phyloP scores from a whole-genome alignment of 2,888 invertebrate species.

The Automeris io region DNA sequence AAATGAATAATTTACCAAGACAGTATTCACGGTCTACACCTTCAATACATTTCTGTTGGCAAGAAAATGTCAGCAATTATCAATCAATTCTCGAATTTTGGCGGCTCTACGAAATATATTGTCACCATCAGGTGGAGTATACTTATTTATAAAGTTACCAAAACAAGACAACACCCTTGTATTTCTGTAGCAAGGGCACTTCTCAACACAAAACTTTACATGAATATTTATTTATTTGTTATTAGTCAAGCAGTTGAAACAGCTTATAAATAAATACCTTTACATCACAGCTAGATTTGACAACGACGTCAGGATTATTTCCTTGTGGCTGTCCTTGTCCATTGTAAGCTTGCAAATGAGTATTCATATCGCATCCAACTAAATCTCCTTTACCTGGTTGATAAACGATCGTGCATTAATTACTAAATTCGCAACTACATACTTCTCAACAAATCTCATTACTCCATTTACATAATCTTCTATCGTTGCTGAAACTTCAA shows the following conservation, averaged over 20 bases:
- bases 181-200: no score
- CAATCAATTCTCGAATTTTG: no score
- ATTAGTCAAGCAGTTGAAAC: no score
- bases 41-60: no score
- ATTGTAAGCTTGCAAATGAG: constrained; percentile 83
- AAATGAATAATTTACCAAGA: no score
- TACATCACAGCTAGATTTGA: constrained; percentile 96
- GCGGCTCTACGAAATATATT: no score
- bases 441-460: constrained; percentile 7
- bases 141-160: no score
- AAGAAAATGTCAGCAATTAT: no score
- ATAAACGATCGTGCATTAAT: constrained; percentile 21
- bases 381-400: constrained; percentile 93
- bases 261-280: constrained; percentile 62
- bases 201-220: constrained; percentile 1
- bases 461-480: constrained; percentile 3
- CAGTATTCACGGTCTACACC: no score
- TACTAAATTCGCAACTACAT: constrained; percentile 1
- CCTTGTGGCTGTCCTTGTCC: constrained; percentile 77
- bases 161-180: no score
- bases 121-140: no score
- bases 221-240: no score
- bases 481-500: neutral
- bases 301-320: constrained; percentile 85
- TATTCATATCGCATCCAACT: constrained; percentile 93